Evolutionary conservation across 2,797 vertebrate genomes (phyloP).

Genomic region (Melanotaenia boesemani): DNA sequence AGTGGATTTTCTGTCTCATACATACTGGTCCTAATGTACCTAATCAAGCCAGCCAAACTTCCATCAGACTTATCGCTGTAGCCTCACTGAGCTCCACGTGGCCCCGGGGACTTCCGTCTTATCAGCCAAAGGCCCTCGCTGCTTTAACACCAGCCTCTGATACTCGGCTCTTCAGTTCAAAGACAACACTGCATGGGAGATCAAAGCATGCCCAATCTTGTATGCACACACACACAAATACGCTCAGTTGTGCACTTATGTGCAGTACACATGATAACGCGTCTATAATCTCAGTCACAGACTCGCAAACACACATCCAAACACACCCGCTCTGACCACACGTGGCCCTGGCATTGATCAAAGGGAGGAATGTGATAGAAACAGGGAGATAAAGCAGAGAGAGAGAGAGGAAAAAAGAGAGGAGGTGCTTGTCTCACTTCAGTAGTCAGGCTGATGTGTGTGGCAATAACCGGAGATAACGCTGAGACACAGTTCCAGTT

Average conservation of each 20-base stretch:
- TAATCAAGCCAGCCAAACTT: not conserved
- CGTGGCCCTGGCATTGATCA: slow-evolving; percentile 78
- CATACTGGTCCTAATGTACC: not conserved
- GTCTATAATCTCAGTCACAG: slow-evolving; percentile 71
- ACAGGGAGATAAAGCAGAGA: slow-evolving; percentile 43
- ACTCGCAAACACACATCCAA: slow-evolving; percentile 63
- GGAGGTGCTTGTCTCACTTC: slow-evolving; percentile 55
- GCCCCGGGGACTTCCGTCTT: slow-evolving; percentile 51
- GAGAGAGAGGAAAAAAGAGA: slow-evolving; percentile 11
- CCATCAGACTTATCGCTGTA: not conserved
- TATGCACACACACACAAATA: slow-evolving; percentile 62
- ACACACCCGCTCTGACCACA: slow-evolving; percentile 67
- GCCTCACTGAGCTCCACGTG: slow-evolving; percentile 23
- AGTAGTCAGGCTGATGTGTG: slow-evolving; percentile 56
- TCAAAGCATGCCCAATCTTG: slow-evolving; percentile 73
- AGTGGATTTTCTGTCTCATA: not conserved
- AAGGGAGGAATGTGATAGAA: slow-evolving; percentile 83
- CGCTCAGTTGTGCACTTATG: slow-evolving; percentile 44
- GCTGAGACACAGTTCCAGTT: slow-evolving; percentile 32
- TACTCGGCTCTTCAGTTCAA: slow-evolving; percentile 72
- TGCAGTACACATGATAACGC: slow-evolving; percentile 70
- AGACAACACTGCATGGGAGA: slow-evolving; percentile 77
- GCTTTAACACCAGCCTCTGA: slow-evolving; percentile 67
- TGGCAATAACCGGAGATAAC: slow-evolving; percentile 42
- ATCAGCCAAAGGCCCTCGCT: slow-evolving; percentile 62